Percentiles rank a stretch among this genome's conserved stretches.
Evolutionary conservation across 2,888 invertebrate species (phyloP).

Genomic region (Drosophila robusta): DNA sequence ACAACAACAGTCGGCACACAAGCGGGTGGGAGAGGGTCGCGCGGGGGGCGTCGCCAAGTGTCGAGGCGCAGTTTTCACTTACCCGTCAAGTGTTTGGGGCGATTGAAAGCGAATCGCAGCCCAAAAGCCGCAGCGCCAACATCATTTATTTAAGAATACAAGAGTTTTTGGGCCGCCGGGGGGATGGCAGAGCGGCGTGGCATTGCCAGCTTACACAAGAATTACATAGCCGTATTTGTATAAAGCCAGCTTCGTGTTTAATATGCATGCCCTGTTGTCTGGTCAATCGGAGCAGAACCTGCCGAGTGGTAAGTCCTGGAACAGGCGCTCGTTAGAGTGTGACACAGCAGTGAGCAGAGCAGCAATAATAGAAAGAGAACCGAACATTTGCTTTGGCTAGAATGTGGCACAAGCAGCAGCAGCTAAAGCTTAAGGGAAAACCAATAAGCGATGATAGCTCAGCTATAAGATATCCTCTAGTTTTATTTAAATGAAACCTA

Average conservation of each 20-base stretch:
- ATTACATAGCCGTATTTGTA: conserved; percentile 27
- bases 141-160: conserved; percentile 67
- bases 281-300: conserved; percentile 77
- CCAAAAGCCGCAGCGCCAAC: conserved; percentile 65
- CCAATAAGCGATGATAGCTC: background rate
- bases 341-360: conserved; percentile 6
- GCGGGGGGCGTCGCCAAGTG: conserved; percentile 11
- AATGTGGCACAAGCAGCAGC: conserved; percentile 25
- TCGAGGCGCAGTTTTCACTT: conserved; percentile 53
- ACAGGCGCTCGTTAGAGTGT: conserved; percentile 62
- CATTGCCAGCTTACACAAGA: conserved; percentile 25
- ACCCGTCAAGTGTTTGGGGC: conserved; percentile 49
- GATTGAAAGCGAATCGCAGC: conserved; percentile 64
- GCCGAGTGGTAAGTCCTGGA: conserved; percentile 44
- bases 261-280: conserved; percentile 74
- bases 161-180: background rate
- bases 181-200: background rate
- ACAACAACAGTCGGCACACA: background rate
- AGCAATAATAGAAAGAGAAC: conserved; percentile 5
- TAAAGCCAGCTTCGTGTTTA: conserved; percentile 49
- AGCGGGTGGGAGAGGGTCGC: background rate
- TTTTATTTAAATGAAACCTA: no score
- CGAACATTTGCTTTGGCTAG: conserved; percentile 8
- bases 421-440: background rate
- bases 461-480: conserved; percentile 1